phyloP scores from a whole-genome alignment of 1,140 invertebrate genomes.

The Cotesia typhae region DNA sequence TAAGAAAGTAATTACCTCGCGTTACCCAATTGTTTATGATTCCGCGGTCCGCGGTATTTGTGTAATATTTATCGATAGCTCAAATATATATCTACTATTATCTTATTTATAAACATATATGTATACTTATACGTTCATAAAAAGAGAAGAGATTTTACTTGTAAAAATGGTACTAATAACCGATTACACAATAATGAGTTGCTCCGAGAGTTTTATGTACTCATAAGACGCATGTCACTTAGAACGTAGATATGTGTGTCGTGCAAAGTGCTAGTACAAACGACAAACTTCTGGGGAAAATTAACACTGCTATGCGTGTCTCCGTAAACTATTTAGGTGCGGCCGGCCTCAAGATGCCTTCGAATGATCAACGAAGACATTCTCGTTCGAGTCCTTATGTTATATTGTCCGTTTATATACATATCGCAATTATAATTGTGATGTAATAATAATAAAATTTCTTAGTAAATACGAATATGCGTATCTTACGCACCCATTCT shows the following conservation, averaged over 20 bases:
- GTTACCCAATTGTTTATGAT: neutral
- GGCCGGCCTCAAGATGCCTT: slow-evolving; percentile 38
- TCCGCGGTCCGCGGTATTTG: neutral
- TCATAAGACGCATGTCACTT: slow-evolving; percentile 23
- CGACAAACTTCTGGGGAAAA: slow-evolving; percentile 19
- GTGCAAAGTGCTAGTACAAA: slow-evolving; percentile 15
- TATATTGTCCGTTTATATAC: no score
- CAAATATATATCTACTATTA: no score
- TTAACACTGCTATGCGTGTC: slow-evolving; percentile 19
- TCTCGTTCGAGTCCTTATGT: neutral
- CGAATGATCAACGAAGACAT: slow-evolving; percentile 6
- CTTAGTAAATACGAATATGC: no score
- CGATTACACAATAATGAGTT: slow-evolving; percentile 23
- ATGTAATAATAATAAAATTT: no score
- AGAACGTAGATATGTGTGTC: slow-evolving; percentile 13
- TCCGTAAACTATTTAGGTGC: slow-evolving; percentile 30
- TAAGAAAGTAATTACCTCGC: no score
- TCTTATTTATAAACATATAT: neutral
- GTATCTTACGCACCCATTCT: no score
- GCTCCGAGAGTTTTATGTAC: neutral
- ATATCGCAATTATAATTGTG: no score
- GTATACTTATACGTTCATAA: neutral
- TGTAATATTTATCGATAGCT: no score
- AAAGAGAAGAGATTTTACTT: neutral
- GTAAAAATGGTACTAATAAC: slow-evolving; percentile 18